Percentiles rank a stretch among this genome's conserved stretches.
Conservation (phyloP, 2,888 invertebrate species). For the Elmis aenea region DNA sequence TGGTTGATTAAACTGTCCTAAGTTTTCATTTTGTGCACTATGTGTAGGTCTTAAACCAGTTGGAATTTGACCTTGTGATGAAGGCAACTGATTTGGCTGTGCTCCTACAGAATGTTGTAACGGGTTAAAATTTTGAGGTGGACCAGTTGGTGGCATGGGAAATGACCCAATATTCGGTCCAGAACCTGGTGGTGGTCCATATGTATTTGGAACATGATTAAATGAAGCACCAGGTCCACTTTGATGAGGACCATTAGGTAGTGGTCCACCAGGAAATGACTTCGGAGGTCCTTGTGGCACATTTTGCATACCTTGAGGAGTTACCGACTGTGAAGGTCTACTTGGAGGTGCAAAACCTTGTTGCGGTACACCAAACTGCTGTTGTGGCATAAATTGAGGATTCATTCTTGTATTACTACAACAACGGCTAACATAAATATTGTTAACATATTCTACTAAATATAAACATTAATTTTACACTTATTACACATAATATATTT, state of each 20-base stretch:
- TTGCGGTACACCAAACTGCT: conserved; percentile 31
- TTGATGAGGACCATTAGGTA: conserved; percentile 1
- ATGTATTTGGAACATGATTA: conserved; percentile 35
- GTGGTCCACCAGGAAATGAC: conserved; percentile 14
- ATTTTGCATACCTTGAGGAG: conserved; percentile 43
- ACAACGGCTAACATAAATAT: background rate
- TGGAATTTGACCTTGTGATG: too few relatives aligned
- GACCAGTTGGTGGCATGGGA: conserved; percentile 33
- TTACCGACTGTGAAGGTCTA: conserved; percentile 50
- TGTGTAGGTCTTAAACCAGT: too few relatives aligned
- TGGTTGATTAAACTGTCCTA: too few relatives aligned
- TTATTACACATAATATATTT: too few relatives aligned
- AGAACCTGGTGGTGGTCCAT: conserved; percentile 37
- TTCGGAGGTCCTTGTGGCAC: conserved; percentile 32
- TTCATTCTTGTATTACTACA: too few relatives aligned
- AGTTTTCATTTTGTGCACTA: too few relatives aligned
- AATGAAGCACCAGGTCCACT: too few relatives aligned
- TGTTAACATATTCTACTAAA: conserved; percentile 2
- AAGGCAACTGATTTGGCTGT: too few relatives aligned
- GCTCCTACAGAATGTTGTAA: background rate
- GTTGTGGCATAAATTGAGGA: conserved; percentile 49
- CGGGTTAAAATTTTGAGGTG: conserved; percentile 2
- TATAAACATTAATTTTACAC: too few relatives aligned
- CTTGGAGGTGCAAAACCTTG: conserved; percentile 32
- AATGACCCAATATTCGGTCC: conserved; percentile 39